These are phyloP conservation scores for Diceros bicornis DNA, from an alignment of 2,797 vertebrate genomes.

Conservation along the genomic window DNA sequence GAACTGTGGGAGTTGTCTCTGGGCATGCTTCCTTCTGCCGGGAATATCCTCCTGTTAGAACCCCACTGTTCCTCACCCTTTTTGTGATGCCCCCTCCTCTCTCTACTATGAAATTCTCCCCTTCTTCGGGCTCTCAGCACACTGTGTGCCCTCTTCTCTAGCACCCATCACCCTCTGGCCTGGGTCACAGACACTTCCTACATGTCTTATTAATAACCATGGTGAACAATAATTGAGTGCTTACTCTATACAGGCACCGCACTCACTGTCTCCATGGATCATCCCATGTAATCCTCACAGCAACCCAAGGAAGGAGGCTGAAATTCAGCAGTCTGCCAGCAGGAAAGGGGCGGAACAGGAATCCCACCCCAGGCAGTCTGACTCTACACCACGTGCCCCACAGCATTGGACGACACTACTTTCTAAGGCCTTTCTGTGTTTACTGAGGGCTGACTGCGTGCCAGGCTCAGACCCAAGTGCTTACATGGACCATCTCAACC, in stretches of 20 bases:
- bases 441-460: neutral
- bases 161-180: neutral
- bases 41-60: neutral
- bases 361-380: neutral
- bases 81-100: neutral
- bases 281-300: neutral
- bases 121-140: neutral
- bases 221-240: neutral
- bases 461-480: no score
- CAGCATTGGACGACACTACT: neutral
- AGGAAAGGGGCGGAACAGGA: neutral
- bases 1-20: neutral
- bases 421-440: neutral
- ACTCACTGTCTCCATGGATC: neutral
- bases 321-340: neutral
- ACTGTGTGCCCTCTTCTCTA: neutral
- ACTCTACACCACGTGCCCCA: neutral
- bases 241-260: neutral
- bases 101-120: neutral
- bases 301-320: neutral
- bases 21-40: neutral
- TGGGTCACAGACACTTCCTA: neutral
- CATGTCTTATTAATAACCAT: neutral
- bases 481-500: neutral
- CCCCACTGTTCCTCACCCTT: neutral